These are phyloP conservation scores for Oxyura jamaicensis DNA, from an alignment of 2,113 vertebrate species.

Conservation along the genomic window DNA sequence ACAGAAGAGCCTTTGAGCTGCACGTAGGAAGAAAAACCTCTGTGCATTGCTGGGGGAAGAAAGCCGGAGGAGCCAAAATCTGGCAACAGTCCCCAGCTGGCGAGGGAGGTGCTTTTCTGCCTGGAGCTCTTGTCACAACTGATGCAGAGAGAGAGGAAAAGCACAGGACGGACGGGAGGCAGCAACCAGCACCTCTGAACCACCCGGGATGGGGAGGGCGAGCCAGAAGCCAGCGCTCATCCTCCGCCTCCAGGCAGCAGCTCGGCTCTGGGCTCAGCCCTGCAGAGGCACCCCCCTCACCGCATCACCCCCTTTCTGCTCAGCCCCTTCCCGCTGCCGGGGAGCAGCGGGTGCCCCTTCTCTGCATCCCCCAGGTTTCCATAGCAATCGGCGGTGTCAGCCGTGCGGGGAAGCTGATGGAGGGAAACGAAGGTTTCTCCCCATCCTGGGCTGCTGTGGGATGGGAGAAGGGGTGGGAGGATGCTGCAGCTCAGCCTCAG, in stretches of 20 bases:
- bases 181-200: neutral
- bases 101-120: constrained; percentile 30
- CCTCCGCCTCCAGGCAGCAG: neutral
- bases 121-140: neutral
- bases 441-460: neutral
- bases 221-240: rapidly evolving
- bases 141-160: constrained; percentile 26
- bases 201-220: rapidly evolving
- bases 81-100: constrained; percentile 41
- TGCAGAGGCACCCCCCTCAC: neutral
- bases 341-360: neutral
- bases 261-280: neutral
- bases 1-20: constrained; percentile 49
- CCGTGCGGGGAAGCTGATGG: rapidly evolving
- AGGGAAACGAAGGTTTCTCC: neutral
- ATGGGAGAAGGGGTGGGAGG: neutral
- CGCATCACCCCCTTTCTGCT: neutral
- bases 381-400: constrained; percentile 37
- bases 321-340: neutral
- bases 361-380: neutral
- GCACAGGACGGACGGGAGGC: neutral
- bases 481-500: neutral
- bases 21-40: neutral
- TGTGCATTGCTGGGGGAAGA: neutral
- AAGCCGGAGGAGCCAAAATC: neutral